Base-by-base conservation (phyloP, 1,140 invertebrate genomes). In the Micrasema longulum region DNA sequence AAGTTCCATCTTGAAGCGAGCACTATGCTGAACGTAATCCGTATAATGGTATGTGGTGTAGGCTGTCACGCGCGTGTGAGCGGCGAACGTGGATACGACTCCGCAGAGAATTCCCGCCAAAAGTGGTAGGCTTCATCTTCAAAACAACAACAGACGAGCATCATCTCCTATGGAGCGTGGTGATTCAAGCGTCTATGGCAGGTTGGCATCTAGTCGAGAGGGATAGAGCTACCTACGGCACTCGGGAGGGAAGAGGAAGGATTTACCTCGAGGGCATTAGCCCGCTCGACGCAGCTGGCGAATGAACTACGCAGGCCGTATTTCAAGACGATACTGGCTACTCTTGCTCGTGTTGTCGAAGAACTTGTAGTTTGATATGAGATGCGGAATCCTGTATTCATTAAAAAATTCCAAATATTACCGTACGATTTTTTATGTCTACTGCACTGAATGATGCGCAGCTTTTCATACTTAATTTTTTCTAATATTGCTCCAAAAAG, bases 131-230 rank as follows among this genome's bases (percentile, higher is more conserved):
- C 57, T 63, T 45, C n/a, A 10, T 9, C 23, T 43, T 63, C 57
- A 63, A 63, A 63, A 63, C 41, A 63, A 63, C 18, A 63, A 63
- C 57, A 63, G 9, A 12, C 53, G 41, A 45, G n/a, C 36, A 43
- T 9, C 57, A 45, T 63, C 57, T 63, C 57, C 57, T 23, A 41
- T 43, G 57, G 41, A 63, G 57, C 57, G 57, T 45, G 57, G 38
- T 63, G 57, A 63, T 63, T 63, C 57, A 63, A 2, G 20, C 41
- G n/a, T 57, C 48, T 57, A 36, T 36, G 53, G 31, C 31, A 36
- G 23, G 57, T 31, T 38, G 23, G 53, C 31, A 36, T 57, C 31
- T 57, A 57, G 31, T 6, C 53, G 53, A 57, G 26, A 36, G 31
- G 53, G 53, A 57, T 35, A 31, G 14, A 14, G 53, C 53, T 35